A percentile compares a stretch with the other conserved stretches of the same genome.
phyloP scores from a whole-genome alignment of 1,140 invertebrate genomes.

The Aricia agestis region DNA sequence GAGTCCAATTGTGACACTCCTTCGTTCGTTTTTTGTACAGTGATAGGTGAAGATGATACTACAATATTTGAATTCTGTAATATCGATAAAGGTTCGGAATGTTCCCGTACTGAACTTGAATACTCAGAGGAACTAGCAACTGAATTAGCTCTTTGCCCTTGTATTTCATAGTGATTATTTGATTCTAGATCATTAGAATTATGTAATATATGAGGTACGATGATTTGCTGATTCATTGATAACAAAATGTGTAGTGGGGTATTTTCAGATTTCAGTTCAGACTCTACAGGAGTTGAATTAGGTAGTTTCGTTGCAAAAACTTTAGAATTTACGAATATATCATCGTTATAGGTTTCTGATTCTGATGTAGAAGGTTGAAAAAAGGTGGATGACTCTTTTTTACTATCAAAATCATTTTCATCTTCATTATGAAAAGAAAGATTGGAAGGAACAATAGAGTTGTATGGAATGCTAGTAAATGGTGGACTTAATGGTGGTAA shows the following conservation, averaged over 20 bases:
- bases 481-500: background rate
- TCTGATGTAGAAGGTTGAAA: too few species aligned
- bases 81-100: background rate
- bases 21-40: background rate
- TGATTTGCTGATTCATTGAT: background rate
- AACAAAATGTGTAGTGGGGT: background rate
- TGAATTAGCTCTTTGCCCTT: background rate
- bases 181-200: background rate
- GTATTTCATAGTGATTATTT: background rate
- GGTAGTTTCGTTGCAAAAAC: background rate
- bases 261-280: background rate
- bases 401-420: too few species aligned
- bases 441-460: background rate
- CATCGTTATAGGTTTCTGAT: too few species aligned
- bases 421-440: too few species aligned
- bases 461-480: background rate
- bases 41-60: background rate
- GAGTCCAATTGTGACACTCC: background rate
- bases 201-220: background rate
- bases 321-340: too few species aligned
- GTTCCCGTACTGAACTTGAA: background rate
- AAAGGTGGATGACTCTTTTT: too few species aligned
- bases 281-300: too few species aligned
- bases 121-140: background rate
- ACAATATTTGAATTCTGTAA: background rate